These are phyloP conservation scores for Leptoteleia sp. DNA, from an alignment of 1,140 invertebrate species.

Conservation along the genomic window DNA sequence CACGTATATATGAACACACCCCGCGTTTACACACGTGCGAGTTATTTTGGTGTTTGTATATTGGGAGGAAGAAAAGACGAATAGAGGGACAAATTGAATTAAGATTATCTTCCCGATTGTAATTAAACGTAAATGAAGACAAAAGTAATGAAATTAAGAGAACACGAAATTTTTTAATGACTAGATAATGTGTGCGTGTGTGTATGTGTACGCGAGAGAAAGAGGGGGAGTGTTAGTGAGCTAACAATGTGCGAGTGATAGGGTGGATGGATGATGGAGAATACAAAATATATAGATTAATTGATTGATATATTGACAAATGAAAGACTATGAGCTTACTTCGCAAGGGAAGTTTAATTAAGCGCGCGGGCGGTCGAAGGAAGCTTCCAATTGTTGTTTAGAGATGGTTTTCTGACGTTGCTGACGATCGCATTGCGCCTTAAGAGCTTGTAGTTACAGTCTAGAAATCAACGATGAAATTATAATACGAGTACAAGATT, in stretches of 20 bases:
- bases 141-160: constrained; percentile 47
- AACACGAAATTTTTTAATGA: constrained; percentile 64
- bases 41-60: constrained; percentile 63
- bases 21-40: constrained; percentile 35
- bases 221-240: constrained; percentile 11
- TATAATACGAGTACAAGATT: constrained; percentile 69
- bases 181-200: constrained; percentile 47
- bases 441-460: constrained; percentile 67
- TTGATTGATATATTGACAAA: constrained; percentile 66
- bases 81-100: constrained; percentile 34
- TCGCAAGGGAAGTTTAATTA: constrained; percentile 64
- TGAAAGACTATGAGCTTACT: constrained; percentile 68
- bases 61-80: constrained; percentile 34
- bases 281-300: constrained; percentile 66
- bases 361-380: constrained; percentile 56
- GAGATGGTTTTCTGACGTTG: constrained; percentile 54
- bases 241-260: constrained; percentile 3
- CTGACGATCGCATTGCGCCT: constrained; percentile 61
- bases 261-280: constrained; percentile 12
- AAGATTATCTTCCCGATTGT: constrained; percentile 59
- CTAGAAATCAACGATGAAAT: constrained; percentile 66
- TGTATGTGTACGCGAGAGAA: constrained; percentile 1
- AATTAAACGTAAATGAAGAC: constrained; percentile 50
- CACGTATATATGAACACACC: constrained; percentile 37
- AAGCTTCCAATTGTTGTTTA: constrained; percentile 67